Base-by-base conservation (phyloP, 2,888 invertebrate species). In the Exocentrus adspersus region DNA sequence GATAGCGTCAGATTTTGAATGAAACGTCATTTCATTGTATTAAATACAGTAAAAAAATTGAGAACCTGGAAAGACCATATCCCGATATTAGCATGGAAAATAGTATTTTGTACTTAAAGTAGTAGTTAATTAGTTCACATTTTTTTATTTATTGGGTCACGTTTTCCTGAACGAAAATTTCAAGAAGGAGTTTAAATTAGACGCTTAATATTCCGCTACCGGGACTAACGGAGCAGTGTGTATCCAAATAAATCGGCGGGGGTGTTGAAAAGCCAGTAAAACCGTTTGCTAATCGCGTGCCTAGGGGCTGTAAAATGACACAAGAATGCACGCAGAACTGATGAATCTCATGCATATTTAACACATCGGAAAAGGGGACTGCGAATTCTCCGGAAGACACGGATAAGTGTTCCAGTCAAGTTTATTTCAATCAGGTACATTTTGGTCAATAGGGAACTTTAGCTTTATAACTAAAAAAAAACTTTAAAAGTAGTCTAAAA, bases 341-440 rank as follows among this genome's bases (percentile, higher is more conserved):
- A 69, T 64, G 69, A 66, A 69, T 42, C 70, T 73, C 73, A 72
- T 73, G 64, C 67, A 73, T 73, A 73, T 70, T 71, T 68, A 70
- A 73, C 59, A 65, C 32, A 30, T 16, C 30, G 0, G 9, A 10
- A 51, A 21, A 10, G 2, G 17, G 50, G 50, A 17, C 10, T 17
- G 51, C 32, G 17, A 51, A 16, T 32, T 30, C 20, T 21, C 24
- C 20, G n/a, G 21, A 28, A 37, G 12, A 12, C 37, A n/a, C 12
- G n/a, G 12, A n/a, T 32, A 32, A 7, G 32, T 32, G 32, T 37
- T 12, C 12, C 37, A n/a, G 5, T 37, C 6, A n/a, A 37, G 1
- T 2, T n/a, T 14, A n/a, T 37, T 37, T 37, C 7, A 20, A 9
- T 16, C 5, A n/a, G n/a, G n/a, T n/a, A n/a, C n/a, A n/a, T n/a